Conservation (phyloP, 2,888 invertebrate genomes). For the Anaspis maculata region DNA sequence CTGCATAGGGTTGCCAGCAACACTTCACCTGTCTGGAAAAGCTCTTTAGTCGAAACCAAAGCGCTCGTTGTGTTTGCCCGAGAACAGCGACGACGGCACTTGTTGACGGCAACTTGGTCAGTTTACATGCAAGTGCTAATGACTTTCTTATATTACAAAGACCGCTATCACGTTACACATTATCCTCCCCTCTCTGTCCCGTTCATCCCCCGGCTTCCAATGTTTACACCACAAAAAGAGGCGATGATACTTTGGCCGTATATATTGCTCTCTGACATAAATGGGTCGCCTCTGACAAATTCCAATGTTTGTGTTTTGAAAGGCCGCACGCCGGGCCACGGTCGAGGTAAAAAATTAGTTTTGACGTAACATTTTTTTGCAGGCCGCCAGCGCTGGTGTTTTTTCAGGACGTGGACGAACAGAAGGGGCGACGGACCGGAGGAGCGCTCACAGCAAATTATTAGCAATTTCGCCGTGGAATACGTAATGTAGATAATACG, state of each 20-base stretch:
- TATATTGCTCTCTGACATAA: slow-evolving; percentile 20
- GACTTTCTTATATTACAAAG: slow-evolving; percentile 12
- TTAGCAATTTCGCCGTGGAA: too few relatives aligned
- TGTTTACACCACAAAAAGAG: slow-evolving; percentile 16
- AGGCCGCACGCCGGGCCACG: too few relatives aligned
- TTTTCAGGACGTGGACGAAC: too few relatives aligned
- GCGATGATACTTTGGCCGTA: slow-evolving; percentile 19
- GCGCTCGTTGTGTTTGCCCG: slow-evolving; percentile 10
- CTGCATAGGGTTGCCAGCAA: slow-evolving; percentile 7
- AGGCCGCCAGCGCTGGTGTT: too few relatives aligned
- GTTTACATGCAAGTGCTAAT: slow-evolving; percentile 13
- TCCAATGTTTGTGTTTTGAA: slow-evolving; percentile 18
- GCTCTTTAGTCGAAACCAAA: slow-evolving; percentile 8
- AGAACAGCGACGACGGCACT: too few relatives aligned
- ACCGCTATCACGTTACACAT: too few relatives aligned
- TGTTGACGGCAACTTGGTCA: slow-evolving; percentile 10
- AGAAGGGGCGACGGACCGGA: too few relatives aligned
- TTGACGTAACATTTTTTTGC: too few relatives aligned
- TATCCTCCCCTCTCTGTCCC: not conserved
- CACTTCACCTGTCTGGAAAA: slow-evolving; percentile 13
- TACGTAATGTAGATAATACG: too few relatives aligned
- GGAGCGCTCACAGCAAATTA: too few relatives aligned
- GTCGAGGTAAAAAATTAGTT: too few relatives aligned
- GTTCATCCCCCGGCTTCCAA: not conserved
- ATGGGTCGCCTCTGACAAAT: slow-evolving; percentile 29